Base-by-base conservation (phyloP, 1,140 invertebrate genomes). In the Tetramorium parvispinum region DNA sequence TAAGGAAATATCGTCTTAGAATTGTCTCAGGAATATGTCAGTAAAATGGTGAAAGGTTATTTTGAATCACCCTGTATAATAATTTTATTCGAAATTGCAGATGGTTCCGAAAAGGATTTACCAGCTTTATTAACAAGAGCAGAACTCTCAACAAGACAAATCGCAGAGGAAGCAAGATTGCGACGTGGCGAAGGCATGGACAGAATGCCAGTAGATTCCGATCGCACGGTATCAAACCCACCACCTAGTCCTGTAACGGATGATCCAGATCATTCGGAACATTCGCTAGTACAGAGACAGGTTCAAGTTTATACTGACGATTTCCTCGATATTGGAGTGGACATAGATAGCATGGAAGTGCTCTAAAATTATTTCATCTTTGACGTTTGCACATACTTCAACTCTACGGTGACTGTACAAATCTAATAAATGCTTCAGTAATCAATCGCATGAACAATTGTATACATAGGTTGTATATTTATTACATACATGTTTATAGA, bases 231-330 rank as follows among this genome's bases (percentile, higher is more conserved):
- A 51, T 97, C 96, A 5, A 97, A 98, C 95, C 97, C 97, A 32
- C 97, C 97, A 16, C 97, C 97, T 13, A 97, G 97, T 49, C 97
- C 97, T 5, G 97, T 97, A 51, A 97, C 97, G 0, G 97, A 97
- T 93, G 96, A 96, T 85, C 96, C 97, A 32, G 97, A 97, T 90
- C 96, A 97, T 92, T 96, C 97, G 76, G 96, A 97, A 78, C 97
- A 97, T 89, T 96, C 95, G 13, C 94, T 95, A 85, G 94, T 94
- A 16, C 96, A 96, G 88, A 95, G 95, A 86, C 96, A 96, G 87
- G 94, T 96, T 87, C 95, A 96, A 85, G 94, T 95, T 49, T 95
- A 95, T 86, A 88, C 83, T 18, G 97, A 97, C 59, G 97, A 97
- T 93, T 96, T 97, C 94, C 95, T 97, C 40, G 97, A 97, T 93